Percentiles rank a stretch among this genome's conserved stretches.
Conservation (phyloP, 2,113 vertebrate species). For the Rhipidura dahli region DNA sequence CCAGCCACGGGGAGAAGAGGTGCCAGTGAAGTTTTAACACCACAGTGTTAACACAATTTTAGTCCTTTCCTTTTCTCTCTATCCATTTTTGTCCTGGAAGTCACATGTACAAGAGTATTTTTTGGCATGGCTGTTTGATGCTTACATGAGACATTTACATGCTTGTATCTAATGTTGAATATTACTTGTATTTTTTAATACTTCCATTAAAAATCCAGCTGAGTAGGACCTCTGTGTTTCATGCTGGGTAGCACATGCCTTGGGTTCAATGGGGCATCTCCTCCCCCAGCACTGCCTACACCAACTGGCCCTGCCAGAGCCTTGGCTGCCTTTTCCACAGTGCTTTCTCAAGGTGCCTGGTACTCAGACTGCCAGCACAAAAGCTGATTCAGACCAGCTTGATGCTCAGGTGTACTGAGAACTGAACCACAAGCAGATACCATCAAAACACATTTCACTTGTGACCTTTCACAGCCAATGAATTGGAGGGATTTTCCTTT, state of each 20-base stretch:
- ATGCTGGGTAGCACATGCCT: background rate
- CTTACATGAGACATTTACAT: background rate
- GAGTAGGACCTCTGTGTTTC: background rate
- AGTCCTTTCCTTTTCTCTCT: background rate
- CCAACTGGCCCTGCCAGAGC: background rate
- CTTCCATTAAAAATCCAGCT: background rate
- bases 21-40: background rate
- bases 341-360: constrained; percentile 63
- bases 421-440: constrained; percentile 75
- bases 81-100: background rate
- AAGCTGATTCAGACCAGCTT: constrained; percentile 72
- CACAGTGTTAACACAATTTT: background rate
- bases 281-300: background rate
- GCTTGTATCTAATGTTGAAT: background rate
- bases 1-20: background rate
- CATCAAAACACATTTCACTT: constrained; percentile 84
- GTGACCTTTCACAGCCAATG: constrained; percentile 82
- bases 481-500: constrained; percentile 80
- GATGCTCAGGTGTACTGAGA: constrained; percentile 77
- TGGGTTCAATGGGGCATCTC: background rate
- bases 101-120: background rate
- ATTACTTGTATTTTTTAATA: background rate
- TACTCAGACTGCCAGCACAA: constrained; percentile 70
- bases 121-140: background rate
- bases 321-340: constrained; percentile 40